Evolutionary conservation across 2,888 invertebrate genomes (phyloP).

Genomic region (Diplazon laetatorius): DNA sequence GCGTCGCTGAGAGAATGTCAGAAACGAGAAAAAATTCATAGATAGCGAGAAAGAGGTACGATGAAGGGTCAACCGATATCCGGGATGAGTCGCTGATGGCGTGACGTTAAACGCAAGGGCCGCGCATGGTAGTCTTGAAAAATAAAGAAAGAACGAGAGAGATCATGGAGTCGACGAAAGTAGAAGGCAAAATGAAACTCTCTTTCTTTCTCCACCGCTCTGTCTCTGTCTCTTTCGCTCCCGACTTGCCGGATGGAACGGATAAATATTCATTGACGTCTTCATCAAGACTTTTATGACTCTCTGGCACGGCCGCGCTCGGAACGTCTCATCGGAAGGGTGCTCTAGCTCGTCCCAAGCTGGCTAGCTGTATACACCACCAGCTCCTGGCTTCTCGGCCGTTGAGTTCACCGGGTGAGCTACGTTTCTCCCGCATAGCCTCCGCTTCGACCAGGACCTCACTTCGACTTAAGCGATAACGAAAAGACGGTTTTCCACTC

Average conservation of each 20-base stretch:
- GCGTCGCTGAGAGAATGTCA: slow-evolving; percentile 20
- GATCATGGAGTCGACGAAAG: slow-evolving; percentile 64
- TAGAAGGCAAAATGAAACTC: slow-evolving; percentile 54
- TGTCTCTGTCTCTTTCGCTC: background rate
- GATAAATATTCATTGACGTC: slow-evolving; percentile 82
- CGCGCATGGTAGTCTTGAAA: slow-evolving; percentile 35
- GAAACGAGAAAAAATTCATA: slow-evolving; percentile 6
- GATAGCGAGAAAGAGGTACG: slow-evolving; percentile 1
- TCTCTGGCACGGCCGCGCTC: slow-evolving; percentile 56
- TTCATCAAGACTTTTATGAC: slow-evolving; percentile 80
- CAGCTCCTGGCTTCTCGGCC: slow-evolving; percentile 57
- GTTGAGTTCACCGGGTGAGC: slow-evolving; percentile 61
- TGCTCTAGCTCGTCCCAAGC: slow-evolving; percentile 12
- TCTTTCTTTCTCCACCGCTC: slow-evolving; percentile 4
- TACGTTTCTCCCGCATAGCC: slow-evolving; percentile 26
- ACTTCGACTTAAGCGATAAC: slow-evolving; percentile 8
- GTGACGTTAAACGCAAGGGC: slow-evolving; percentile 25
- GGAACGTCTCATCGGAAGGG: slow-evolving; percentile 34
- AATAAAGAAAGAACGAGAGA: slow-evolving; percentile 37
- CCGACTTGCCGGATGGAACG: slow-evolving; percentile 66
- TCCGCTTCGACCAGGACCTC: background rate
- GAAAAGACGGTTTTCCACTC: slow-evolving; percentile 19
- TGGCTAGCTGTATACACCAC: slow-evolving; percentile 31
- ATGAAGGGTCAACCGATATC: slow-evolving; percentile 46
- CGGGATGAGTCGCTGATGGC: slow-evolving; percentile 31